Base-by-base conservation (phyloP, 2,113 vertebrate genomes). In the Cepphus grylle region DNA sequence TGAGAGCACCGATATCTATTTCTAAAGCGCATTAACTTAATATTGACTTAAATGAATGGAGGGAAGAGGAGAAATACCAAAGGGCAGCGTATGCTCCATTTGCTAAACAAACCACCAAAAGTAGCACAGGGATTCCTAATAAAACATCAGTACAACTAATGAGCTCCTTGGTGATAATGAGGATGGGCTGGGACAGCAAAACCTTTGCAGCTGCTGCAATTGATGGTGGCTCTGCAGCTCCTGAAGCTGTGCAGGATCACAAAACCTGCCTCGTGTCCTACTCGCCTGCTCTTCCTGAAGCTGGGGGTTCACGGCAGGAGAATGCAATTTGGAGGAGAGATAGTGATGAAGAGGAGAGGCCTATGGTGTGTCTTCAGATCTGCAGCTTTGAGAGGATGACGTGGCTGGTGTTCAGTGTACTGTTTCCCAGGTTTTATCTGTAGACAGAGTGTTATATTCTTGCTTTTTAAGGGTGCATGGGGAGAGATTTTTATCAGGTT, bases 81-180 rank as follows among this genome's bases (percentile, higher is more conserved):
- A 93, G 87, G 85, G 49, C 53, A 43, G 8, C 0, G 5, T 20
- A 15, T 70, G 58, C 45, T 89, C 78, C 17, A 26, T 73, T 58
- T 82, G 74, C 66, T 88, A 77, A 92, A 86, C 66, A 95, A 95
- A 87, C 58, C 29, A 42, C 36, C 55, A 20, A 4, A 83, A 86
- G 74, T 15, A 69, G 85, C 49, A 10, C 13, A 58, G 45, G 32
- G 43, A 26, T 93, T 91, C 56, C 38, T 87, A 43, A 69, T 66
- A 76, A 92, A 84, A 43, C 70, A 36, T 76, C 16, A 91, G 66
- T 25, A 22, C 52, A 67, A 11, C 38, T 84, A 40, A 16, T 15
- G 74, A 88, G 62, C 58, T 94, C 36, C 43, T 34, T 55, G 45
- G 17, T 86, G 50, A 27, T 19, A n/a, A 32, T 11, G 61, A 72